phyloP scores from a whole-genome alignment of 2,888 invertebrate species.

The Macrosiphum euphorbiae region DNA sequence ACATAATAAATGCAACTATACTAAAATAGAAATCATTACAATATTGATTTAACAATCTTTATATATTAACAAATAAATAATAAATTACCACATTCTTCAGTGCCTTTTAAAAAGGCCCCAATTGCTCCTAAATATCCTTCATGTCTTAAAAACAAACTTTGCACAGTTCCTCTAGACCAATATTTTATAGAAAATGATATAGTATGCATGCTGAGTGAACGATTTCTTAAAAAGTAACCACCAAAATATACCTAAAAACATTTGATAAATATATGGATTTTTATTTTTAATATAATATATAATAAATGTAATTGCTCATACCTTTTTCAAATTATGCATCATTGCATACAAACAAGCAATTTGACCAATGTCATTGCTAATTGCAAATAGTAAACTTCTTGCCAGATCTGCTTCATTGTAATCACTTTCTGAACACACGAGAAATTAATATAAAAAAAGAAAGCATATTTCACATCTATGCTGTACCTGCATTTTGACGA shows the following conservation, averaged over 20 bases:
- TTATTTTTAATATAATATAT: background rate
- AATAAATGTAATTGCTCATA: conserved; percentile 64
- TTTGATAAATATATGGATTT: background rate
- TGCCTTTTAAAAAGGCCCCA: conserved; percentile 78
- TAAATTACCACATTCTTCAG: conserved; percentile 73
- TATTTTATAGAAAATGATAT: conserved; percentile 78
- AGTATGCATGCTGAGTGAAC: conserved; percentile 79
- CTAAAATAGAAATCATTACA: background rate
- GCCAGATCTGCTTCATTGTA: conserved; percentile 76
- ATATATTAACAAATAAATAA: too few relatives aligned
- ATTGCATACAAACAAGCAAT: conserved; percentile 79
- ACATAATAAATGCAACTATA: background rate
- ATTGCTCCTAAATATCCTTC: conserved; percentile 81
- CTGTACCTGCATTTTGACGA: conserved; percentile 67
- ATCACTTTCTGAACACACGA: conserved; percentile 68
- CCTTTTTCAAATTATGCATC: conserved; percentile 74
- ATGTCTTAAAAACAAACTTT: conserved; percentile 78
- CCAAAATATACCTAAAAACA: conserved; percentile 76
- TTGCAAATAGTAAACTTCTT: conserved; percentile 76
- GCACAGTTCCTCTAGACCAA: conserved; percentile 78
- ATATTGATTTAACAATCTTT: too few relatives aligned
- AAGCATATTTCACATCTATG: background rate
- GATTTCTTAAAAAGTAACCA: conserved; percentile 79
- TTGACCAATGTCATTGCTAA: conserved; percentile 81
- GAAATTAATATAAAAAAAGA: background rate